phyloP scores from a whole-genome alignment of 2,888 invertebrate species.

The Aphodius granarius region DNA sequence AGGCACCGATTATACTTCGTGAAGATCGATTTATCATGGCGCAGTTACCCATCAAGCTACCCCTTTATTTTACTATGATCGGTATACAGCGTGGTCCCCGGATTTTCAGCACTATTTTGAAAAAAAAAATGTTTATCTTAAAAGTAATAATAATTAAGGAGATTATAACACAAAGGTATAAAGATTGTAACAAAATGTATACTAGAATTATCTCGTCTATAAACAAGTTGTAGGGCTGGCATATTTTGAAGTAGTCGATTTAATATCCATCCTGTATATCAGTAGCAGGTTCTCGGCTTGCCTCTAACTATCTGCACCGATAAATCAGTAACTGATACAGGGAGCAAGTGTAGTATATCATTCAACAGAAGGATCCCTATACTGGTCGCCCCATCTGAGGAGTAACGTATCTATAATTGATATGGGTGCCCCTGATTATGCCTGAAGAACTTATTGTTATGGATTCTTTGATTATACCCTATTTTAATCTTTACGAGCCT shows the following conservation, averaged over 20 bases:
- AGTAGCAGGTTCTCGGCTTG: neutral
- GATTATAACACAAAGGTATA: neutral
- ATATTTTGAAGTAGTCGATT: neutral
- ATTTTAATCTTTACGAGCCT: too few relatives aligned
- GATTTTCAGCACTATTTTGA: neutral
- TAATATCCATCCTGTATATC: neutral
- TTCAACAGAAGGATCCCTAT: neutral
- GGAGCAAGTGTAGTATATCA: neutral
- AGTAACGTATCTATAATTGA: neutral
- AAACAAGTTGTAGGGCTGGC: neutral
- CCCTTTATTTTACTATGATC: neutral
- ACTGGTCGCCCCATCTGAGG: neutral
- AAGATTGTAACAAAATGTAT: neutral
- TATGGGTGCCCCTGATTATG: neutral
- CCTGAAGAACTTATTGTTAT: neutral
- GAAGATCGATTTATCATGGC: conserved; percentile 21
- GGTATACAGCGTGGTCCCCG: neutral
- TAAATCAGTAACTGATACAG: neutral
- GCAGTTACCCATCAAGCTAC: conserved; percentile 16
- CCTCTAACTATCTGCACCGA: neutral
- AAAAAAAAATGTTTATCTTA: neutral
- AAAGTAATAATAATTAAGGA: neutral
- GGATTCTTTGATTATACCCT: neutral
- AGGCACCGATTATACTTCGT: neutral
- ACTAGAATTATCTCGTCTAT: neutral